These are phyloP conservation scores for Saxidomus purpurata DNA, from an alignment of 1,140 invertebrate genomes.

Conservation along the genomic window DNA sequence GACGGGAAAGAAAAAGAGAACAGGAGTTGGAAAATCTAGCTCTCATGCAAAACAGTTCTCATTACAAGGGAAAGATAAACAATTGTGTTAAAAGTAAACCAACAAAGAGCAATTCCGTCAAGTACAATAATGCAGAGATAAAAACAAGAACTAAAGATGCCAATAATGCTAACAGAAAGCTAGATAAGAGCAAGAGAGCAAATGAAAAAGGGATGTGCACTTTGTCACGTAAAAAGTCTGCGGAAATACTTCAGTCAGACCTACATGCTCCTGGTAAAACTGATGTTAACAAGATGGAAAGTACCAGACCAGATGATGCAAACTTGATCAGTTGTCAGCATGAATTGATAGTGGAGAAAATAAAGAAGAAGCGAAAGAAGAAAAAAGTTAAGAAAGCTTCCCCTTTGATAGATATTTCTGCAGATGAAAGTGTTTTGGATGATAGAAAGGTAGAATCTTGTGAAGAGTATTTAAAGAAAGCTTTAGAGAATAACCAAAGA, in stretches of 20 bases:
- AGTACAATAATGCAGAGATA: not conserved
- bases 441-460: constrained; percentile 7
- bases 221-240: not conserved
- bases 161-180: not conserved
- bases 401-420: constrained; percentile 30
- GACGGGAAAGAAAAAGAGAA: constrained; percentile 18
- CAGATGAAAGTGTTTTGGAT: constrained; percentile 7
- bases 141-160: not conserved
- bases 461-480: constrained; percentile 37
- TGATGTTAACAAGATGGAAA: not conserved
- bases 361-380: constrained; percentile 51
- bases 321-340: not conserved
- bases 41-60: constrained; percentile 4
- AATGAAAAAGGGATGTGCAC: not conserved
- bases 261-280: too few species aligned
- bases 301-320: not conserved
- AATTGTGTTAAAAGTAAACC: not conserved
- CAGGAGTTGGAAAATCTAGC: constrained; percentile 29
- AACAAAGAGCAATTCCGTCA: not conserved
- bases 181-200: constrained; percentile 1
- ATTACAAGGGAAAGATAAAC: not conserved
- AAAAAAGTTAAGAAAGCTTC: constrained; percentile 61
- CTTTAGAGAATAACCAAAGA: constrained; percentile 38
- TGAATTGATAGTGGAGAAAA: not conserved
- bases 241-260: not conserved